Conservation (phyloP, 2,888 invertebrate genomes). For the Thecophora atra region DNA sequence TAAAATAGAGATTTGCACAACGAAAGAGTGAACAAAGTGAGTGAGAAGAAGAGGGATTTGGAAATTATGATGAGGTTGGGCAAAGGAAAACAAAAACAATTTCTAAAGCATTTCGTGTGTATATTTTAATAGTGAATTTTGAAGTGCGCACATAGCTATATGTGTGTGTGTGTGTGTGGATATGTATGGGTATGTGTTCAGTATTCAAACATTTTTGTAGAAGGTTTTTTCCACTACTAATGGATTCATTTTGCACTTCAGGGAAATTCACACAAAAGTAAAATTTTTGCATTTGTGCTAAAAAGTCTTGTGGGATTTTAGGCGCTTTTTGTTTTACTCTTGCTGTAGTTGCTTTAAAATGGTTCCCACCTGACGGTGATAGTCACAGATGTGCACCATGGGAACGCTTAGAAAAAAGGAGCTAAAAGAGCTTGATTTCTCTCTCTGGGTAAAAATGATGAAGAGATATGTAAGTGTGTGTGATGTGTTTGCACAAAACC, state of each 20-base stretch:
- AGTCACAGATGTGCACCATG: not conserved
- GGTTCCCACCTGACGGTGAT: not conserved
- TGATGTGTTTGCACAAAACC: not conserved
- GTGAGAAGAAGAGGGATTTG: too few species aligned
- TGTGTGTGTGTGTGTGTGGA: not conserved
- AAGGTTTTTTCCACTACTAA: conserved; percentile 1
- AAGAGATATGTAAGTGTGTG: not conserved
- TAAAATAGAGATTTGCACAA: not conserved
- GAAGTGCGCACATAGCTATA: not conserved
- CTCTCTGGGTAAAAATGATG: not conserved
- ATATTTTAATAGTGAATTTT: too few species aligned
- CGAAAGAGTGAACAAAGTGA: too few species aligned
- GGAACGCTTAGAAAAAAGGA: not conserved
- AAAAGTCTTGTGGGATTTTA: conserved; percentile 17
- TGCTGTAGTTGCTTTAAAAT: not conserved
- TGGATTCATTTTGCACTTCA: conserved; percentile 13
- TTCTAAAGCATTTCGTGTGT: too few species aligned
- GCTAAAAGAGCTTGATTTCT: not conserved
- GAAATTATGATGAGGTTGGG: too few species aligned
- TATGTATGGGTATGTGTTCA: not conserved
- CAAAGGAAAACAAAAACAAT: too few species aligned
- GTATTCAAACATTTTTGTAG: not conserved
- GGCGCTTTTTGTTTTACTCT: not conserved
- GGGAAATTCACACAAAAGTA: conserved; percentile 10
- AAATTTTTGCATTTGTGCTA: conserved; percentile 12